Conservation (phyloP, 2,113 vertebrate species). For the Corythoichthys intestinalis region DNA sequence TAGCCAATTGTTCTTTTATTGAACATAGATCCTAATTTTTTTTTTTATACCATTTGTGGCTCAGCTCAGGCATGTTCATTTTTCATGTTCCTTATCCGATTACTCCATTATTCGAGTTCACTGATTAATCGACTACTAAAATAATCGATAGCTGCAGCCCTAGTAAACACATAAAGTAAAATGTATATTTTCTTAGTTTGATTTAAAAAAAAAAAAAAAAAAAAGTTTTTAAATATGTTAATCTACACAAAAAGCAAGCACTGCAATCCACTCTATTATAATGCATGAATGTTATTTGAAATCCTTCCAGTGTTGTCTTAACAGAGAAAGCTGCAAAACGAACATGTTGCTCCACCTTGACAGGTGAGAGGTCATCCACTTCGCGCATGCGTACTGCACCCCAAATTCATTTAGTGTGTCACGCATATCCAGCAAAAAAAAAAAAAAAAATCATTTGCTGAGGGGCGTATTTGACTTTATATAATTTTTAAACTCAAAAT, state of each 20-base stretch:
- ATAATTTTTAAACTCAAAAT: slow-evolving; percentile 55
- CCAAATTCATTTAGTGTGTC: slow-evolving; percentile 23
- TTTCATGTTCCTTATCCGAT: too few species aligned
- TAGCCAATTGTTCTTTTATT: too few species aligned
- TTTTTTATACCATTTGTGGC: too few species aligned
- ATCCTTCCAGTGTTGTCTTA: background rate
- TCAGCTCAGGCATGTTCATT: too few species aligned
- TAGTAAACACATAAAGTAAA: too few species aligned
- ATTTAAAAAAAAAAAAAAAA: too few species aligned
- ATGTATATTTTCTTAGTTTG: too few species aligned
- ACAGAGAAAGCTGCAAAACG: background rate
- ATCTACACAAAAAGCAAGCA: background rate
- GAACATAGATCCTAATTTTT: too few species aligned
- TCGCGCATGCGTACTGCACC: background rate
- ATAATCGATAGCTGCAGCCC: too few species aligned
- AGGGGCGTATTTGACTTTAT: slow-evolving; percentile 67
- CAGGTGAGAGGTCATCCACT: slow-evolving; percentile 66
- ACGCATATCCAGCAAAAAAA: slow-evolving; percentile 55
- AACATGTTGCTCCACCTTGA: slow-evolving; percentile 52
- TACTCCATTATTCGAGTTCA: too few species aligned
- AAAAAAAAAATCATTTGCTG: slow-evolving; percentile 32
- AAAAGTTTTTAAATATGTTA: too few species aligned
- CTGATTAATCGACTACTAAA: too few species aligned
- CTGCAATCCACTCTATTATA: background rate
- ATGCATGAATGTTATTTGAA: background rate